Conservation (phyloP, 1,140 invertebrate genomes). For the Caerostris extrusa region DNA sequence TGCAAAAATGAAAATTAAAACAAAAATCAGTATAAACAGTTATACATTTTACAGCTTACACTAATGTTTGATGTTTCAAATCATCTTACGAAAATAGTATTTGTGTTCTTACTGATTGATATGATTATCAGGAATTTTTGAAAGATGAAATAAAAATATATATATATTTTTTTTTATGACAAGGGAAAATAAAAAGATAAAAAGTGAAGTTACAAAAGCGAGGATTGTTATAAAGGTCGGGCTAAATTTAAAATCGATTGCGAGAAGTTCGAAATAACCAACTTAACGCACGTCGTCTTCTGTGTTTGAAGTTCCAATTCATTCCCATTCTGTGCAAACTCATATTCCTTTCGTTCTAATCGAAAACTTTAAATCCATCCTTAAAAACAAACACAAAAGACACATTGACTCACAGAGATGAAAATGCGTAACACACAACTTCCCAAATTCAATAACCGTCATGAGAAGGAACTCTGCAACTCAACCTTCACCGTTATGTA, state of each 20-base stretch:
- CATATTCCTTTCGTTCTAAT: constrained; percentile 65
- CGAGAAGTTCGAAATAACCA: background rate
- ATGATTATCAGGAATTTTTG: too few relatives aligned
- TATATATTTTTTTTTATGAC: too few relatives aligned
- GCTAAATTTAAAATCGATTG: constrained; percentile 54
- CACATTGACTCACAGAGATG: background rate
- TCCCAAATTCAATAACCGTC: constrained; percentile 19
- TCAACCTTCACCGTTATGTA: constrained; percentile 26
- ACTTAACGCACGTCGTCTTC: constrained; percentile 17
- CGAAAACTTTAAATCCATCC: constrained; percentile 58
- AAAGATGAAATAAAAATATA: too few relatives aligned
- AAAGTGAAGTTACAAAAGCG: background rate
- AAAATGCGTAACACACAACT: background rate
- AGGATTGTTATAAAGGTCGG: background rate
- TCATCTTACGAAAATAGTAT: too few relatives aligned
- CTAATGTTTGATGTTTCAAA: too few relatives aligned
- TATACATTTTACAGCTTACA: too few relatives aligned
- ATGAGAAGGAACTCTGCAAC: constrained; percentile 31
- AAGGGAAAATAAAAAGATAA: background rate
- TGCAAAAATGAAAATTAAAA: too few relatives aligned
- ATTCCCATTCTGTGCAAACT: constrained; percentile 37
- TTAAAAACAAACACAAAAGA: constrained; percentile 37
- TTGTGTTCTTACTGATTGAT: too few relatives aligned
- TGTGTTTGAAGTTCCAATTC: constrained; percentile 64
- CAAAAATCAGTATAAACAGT: too few relatives aligned